A percentile compares a stretch with the other conserved stretches of the same genome.
phyloP scores from a whole-genome alignment of 2,888 invertebrate species.

The Melieria omissa region DNA sequence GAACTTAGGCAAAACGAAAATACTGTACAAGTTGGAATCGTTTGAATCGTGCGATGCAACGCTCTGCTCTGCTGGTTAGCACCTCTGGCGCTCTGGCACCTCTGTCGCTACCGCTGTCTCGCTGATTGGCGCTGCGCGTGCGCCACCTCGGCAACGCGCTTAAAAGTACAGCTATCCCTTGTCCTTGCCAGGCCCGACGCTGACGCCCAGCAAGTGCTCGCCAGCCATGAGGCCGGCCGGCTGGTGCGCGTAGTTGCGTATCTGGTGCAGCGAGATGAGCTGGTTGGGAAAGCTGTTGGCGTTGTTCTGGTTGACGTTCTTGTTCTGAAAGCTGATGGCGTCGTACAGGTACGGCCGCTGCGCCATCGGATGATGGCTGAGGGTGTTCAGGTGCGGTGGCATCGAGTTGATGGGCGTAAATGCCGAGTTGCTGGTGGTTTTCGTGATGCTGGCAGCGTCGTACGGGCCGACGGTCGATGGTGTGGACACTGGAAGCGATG shows the following conservation, averaged over 20 bases:
- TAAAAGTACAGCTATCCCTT: conserved; percentile 67
- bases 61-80: too few species aligned
- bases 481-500: conserved; percentile 54
- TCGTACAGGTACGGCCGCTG: conserved; percentile 91
- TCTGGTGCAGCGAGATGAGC: conserved; percentile 94
- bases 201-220: conserved; percentile 72
- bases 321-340: conserved; percentile 88
- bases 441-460: conserved; percentile 68
- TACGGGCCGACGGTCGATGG: conserved; percentile 66
- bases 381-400: conserved; percentile 79
- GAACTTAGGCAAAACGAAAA: too few species aligned
- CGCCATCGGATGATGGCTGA: conserved; percentile 77
- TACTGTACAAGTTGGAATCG: too few species aligned
- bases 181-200: conserved; percentile 66
- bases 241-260: conserved; percentile 94
- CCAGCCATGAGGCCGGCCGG: conserved; percentile 79
- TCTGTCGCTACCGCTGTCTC: too few species aligned
- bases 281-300: conserved; percentile 86
- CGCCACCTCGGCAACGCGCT: conserved; percentile 31
- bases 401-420: conserved; percentile 92
- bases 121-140: too few species aligned
- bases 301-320: conserved; percentile 73
- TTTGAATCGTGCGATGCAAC: too few species aligned
- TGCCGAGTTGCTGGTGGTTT: conserved; percentile 81
- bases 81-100: too few species aligned